Base-by-base conservation (phyloP, 1,140 invertebrate genomes). In the Brachionus rubens region DNA sequence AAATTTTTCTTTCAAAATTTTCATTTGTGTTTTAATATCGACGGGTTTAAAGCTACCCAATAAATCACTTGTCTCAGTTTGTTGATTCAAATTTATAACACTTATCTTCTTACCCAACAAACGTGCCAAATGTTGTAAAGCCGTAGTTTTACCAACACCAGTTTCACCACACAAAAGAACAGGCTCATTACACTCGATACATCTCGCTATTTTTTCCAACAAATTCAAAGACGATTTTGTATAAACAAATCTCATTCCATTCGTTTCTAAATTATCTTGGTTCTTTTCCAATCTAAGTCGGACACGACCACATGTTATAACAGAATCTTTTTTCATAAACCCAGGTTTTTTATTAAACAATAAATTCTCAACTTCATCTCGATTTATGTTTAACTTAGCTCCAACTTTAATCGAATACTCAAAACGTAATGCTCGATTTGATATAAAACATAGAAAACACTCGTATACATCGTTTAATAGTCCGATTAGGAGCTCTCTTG, bases 31-130 rank as follows among this genome's bases (percentile, higher is more conserved):
- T 16, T 28, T 33, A 0, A 46, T 52, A 67, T 76, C 75, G 36
- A 48, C 24, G 2, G 75, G 75, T 47, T 76, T 76, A 67, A 82
- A 89, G 83, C 96, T 96, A 79, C 96, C 97, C 1, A 99, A 86
- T 10, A 99, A 86, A 87, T 99, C 96, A 2, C 92, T 89, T 56
- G 91, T 93, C 85, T 99, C 96, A 79, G 92, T 97, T 83, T 99
- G 96, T 82, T 99, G 96, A 82, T 97, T 99, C 91, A 99, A 92
- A 83, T 99, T 99, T n/a, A 99, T 91, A 0, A 98, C 94, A 46
- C 92, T 87, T 12, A 99, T 85, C 81, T 91, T 91, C 78, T 93
- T 89, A 10, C 68, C 68, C 24, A 72, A 52, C 6, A 72, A 21
- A 16, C 4, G 6, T 0, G 68, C 68, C 30, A 72, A 54, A 50